Percentiles rank a stretch among this genome's conserved stretches.
Conservation (phyloP, 2,113 vertebrate genomes). For the Condylura cristata region DNA sequence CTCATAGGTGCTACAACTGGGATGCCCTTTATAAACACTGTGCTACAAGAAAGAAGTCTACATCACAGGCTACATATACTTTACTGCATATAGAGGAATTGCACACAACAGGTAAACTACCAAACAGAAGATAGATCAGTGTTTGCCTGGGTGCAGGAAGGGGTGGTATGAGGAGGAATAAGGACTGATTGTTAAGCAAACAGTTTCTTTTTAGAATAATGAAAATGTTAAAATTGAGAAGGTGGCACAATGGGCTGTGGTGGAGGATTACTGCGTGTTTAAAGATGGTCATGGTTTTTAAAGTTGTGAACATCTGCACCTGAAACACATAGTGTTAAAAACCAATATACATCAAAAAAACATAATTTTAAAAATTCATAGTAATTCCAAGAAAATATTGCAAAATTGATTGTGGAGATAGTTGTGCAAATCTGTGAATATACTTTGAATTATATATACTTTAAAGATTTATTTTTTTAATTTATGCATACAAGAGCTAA, state of each 20-base stretch:
- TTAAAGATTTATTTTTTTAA: not conserved
- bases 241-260: no score
- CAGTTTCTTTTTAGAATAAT: not conserved
- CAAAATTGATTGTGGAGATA: not conserved
- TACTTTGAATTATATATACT: not conserved
- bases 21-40: not conserved
- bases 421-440: not conserved
- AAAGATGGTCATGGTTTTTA: no score
- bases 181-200: not conserved
- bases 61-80: not conserved
- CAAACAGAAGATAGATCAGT: not conserved
- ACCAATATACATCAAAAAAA: no score
- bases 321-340: no score
- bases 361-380: no score
- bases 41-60: not conserved
- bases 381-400: not conserved
- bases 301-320: no score
- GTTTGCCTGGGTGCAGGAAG: not conserved
- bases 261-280: no score
- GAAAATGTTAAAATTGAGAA: not conserved
- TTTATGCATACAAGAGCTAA: no score
- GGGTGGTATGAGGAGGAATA: not conserved
- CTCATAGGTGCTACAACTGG: not conserved
- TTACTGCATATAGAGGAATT: not conserved
- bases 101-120: not conserved